Base-by-base conservation (phyloP, 1,140 invertebrate species). In the Calosoma granatense region DNA sequence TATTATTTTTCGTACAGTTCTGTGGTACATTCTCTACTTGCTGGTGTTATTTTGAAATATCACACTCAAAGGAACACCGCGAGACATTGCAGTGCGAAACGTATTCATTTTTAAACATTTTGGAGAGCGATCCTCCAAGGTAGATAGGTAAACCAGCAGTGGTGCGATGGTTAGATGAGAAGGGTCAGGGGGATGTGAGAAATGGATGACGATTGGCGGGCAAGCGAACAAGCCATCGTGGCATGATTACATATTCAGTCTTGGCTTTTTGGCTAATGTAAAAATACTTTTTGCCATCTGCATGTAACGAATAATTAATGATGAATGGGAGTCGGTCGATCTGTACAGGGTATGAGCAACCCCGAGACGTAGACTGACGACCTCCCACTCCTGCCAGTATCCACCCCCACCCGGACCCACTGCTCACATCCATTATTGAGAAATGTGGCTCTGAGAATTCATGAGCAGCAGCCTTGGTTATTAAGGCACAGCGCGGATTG, bases 181-280 rank as follows among this genome's bases (percentile, higher is more conserved):
- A n/a, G n/a, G n/a, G n/a, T n/a, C n/a, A n/a, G n/a, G n/a, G n/a
- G n/a, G 26, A n/a, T 36, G 26, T 36, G 26, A 36, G n/a, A n/a
- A n/a, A n/a, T n/a, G n/a, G n/a, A n/a, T n/a, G n/a, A n/a, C n/a
- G n/a, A n/a, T n/a, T n/a, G n/a, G 26, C 26, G 15, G 41, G 17
- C 41, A 47, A 47, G 6, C 41, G 41, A 47, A 17, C 41, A 47
- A 47, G 26, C 41, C 41, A 56, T 14, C 55, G 39, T n/a, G 41
- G 55, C 26, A 19, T 56, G 55, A 56, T 56, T 56, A 56, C 55
- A 56, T 56, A 56, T 56, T 56, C 55, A 56, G 55, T 56, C 41
- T 47, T 56, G 55, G 55, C 55, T 56, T 56, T 56, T 22, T 47
- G 39, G 55, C 55, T 56, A 56, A 56, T 56, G 55, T 56, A 56